phyloP scores from a whole-genome alignment of 37 sponge, comb jelly and placozoan genomes.

The Beroe ovata region DNA sequence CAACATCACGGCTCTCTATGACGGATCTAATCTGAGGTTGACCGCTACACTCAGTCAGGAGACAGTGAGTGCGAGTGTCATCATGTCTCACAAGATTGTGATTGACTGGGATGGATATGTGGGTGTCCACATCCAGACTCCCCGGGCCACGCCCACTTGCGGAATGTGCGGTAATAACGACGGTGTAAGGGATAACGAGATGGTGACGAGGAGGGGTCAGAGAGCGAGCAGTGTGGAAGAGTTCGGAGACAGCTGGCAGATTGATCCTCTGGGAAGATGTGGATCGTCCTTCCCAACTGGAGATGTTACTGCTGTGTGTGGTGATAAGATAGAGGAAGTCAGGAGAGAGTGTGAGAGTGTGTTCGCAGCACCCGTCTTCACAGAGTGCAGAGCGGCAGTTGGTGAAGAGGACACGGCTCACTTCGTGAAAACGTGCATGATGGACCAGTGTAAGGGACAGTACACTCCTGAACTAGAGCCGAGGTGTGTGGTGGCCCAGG shows the following conservation, averaged over 20 bases:
- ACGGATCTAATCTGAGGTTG: background rate
- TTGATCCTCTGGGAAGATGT: constrained; percentile 2
- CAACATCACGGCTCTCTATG: background rate
- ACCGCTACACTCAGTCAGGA: background rate
- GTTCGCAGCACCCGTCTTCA: background rate
- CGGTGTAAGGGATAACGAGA: background rate
- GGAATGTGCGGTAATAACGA: constrained; percentile 65
- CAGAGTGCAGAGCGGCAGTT: background rate
- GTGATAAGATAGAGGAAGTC: background rate
- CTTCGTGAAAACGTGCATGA: background rate
- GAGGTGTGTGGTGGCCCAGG: constrained; percentile 37
- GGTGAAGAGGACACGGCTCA: constrained; percentile 12
- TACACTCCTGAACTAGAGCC: background rate
- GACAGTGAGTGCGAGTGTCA: background rate
- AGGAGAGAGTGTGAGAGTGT: constrained; percentile 13
- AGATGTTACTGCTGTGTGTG: background rate
- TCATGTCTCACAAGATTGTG: background rate
- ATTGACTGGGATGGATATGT: constrained; percentile 53
- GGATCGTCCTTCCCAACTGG: background rate
- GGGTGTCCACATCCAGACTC: constrained; percentile 27
- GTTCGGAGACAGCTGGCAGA: constrained; percentile 64
- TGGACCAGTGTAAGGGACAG: constrained; percentile 45
- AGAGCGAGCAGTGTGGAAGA: background rate
- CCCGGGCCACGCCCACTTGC: constrained; percentile 11
- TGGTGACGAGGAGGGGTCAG: background rate